Percentiles rank a stretch among this genome's conserved stretches.
These are phyloP conservation scores for Antigone vipio DNA, from an alignment of 2,113 vertebrate genomes.

Conservation along the genomic window DNA sequence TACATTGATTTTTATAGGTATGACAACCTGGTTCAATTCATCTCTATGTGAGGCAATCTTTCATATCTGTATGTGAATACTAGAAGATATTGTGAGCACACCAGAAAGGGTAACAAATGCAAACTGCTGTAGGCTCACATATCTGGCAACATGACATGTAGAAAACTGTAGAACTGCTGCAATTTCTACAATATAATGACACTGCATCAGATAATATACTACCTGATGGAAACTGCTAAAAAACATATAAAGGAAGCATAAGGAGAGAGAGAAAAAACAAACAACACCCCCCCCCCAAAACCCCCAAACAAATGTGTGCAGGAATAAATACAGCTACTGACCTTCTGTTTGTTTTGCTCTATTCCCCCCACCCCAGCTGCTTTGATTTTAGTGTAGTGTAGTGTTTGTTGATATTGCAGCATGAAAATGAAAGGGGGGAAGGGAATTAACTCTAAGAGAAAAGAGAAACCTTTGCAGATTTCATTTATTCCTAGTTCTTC, in stretches of 20 bases:
- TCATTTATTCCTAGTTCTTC: constrained; percentile 33
- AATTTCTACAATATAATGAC: constrained; percentile 23
- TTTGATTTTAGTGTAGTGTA: constrained; percentile 1
- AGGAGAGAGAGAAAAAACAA: neutral
- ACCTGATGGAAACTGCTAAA: constrained; percentile 11
- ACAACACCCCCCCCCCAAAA: too few species aligned
- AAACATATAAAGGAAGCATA: neutral
- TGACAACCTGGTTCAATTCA: constrained; percentile 52
- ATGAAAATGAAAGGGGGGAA: neutral
- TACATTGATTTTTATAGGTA: constrained; percentile 52
- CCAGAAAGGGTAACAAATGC: constrained; percentile 61
- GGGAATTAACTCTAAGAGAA: neutral
- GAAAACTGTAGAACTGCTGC: constrained; percentile 33
- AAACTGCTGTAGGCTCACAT: constrained; percentile 53
- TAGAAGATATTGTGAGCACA: constrained; percentile 56
- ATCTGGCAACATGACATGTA: constrained; percentile 42
- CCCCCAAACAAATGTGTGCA: neutral
- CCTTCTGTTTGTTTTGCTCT: neutral
- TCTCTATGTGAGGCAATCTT: constrained; percentile 37
- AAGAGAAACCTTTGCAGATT: constrained; percentile 17
- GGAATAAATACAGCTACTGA: neutral
- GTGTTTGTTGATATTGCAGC: constrained; percentile 15
- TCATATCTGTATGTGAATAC: constrained; percentile 33
- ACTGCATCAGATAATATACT: constrained; percentile 17
- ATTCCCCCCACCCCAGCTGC: neutral